Conservation (phyloP, 2,888 invertebrate genomes). For the Selenia dentaria region DNA sequence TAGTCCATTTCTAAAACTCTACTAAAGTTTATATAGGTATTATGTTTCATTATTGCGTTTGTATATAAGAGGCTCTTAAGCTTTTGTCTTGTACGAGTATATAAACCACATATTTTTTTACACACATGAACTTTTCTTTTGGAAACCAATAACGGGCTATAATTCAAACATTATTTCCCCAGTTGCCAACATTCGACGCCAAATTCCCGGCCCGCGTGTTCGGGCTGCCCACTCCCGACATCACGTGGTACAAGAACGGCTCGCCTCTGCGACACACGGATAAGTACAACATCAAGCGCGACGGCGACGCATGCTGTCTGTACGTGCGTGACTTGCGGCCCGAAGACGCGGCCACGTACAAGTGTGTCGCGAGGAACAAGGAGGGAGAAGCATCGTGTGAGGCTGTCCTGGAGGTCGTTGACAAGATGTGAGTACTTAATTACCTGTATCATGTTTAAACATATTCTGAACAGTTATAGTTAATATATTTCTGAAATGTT, state of each 20-base stretch:
- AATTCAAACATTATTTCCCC: too few relatives aligned
- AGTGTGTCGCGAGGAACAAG: conserved; percentile 91
- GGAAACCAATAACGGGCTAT: too few relatives aligned
- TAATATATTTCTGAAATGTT: too few relatives aligned
- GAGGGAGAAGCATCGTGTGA: conserved; percentile 92
- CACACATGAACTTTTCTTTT: too few relatives aligned
- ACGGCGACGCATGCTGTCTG: conserved; percentile 91
- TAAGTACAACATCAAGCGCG: conserved; percentile 90
- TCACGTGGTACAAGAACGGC: conserved; percentile 95
- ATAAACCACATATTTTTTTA: too few relatives aligned
- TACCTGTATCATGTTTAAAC: too few relatives aligned
- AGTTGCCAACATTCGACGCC: conserved; percentile 91
- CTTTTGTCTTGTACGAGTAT: too few relatives aligned
- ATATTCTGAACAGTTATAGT: too few relatives aligned
- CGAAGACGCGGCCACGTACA: conserved; percentile 90
- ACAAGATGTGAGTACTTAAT: conserved; percentile 90
- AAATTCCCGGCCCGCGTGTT: conserved; percentile 92
- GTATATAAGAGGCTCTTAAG: too few relatives aligned
- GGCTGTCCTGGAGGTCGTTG: conserved; percentile 90
- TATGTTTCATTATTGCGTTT: too few relatives aligned
- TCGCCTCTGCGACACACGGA: conserved; percentile 87
- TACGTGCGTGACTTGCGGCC: conserved; percentile 88
- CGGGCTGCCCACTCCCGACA: conserved; percentile 93
- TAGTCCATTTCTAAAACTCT: too few relatives aligned
- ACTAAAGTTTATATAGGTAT: too few relatives aligned